Conservation (phyloP, 2,113 vertebrate genomes). For the Aleadryas rufinucha region DNA sequence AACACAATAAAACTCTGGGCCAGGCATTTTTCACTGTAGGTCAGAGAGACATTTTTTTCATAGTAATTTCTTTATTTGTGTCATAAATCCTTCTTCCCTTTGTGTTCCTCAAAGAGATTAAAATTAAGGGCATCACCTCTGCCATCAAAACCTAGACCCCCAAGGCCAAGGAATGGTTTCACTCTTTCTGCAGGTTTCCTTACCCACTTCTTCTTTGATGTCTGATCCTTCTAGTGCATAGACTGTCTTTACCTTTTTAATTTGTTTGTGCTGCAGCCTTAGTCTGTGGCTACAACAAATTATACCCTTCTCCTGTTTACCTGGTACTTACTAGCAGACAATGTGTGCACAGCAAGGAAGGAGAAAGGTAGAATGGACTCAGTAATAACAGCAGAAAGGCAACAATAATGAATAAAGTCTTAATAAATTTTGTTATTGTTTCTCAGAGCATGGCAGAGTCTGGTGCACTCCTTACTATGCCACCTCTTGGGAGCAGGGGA, state of each 20-base stretch:
- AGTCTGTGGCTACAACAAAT: background rate
- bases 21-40: constrained; percentile 24
- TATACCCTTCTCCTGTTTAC: background rate
- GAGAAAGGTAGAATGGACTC: background rate
- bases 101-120: constrained; percentile 16
- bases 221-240: background rate
- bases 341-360: background rate
- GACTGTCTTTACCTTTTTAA: background rate
- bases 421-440: constrained; percentile 5
- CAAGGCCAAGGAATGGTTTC: background rate
- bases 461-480: background rate
- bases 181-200: background rate
- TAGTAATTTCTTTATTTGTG: constrained; percentile 38
- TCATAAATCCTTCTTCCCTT: constrained; percentile 38
- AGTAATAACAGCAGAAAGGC: background rate
- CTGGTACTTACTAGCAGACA: background rate
- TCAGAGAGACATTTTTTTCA: constrained; percentile 12
- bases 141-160: background rate
- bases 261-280: background rate
- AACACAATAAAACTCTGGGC: constrained; percentile 19
- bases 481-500: background rate
- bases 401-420: background rate
- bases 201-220: background rate
- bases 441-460: background rate
- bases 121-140: constrained; percentile 52